Evolutionary conservation across 1,140 invertebrate species (phyloP).

Genomic region (Sarcophaga bullata): DNA sequence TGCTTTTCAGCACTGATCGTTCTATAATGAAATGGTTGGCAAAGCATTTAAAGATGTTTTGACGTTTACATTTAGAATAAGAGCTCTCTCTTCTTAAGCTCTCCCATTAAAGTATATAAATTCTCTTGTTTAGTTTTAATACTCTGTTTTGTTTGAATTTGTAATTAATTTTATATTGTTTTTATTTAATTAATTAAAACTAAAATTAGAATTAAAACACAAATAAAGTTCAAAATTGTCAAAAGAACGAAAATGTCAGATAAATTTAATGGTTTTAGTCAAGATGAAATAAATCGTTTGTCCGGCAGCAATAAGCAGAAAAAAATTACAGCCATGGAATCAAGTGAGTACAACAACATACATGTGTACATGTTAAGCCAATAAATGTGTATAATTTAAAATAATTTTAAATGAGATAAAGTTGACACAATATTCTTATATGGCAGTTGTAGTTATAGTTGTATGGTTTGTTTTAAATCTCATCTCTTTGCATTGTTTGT

Average conservation of each 20-base stretch:
- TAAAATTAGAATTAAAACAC: constrained; percentile 26
- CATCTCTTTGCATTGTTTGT: not conserved
- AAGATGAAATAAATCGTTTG: constrained; percentile 66
- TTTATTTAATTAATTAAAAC: constrained; percentile 1
- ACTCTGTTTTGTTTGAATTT: constrained; percentile 41
- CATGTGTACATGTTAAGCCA: too few species aligned
- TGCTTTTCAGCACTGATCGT: not conserved
- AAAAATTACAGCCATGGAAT: constrained; percentile 46
- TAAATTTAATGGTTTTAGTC: constrained; percentile 66
- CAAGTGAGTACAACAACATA: constrained; percentile 48
- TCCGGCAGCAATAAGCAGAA: constrained; percentile 48
- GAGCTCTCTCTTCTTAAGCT: not conserved
- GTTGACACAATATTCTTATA: constrained; percentile 5
- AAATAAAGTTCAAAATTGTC: constrained; percentile 24
- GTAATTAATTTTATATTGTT: constrained; percentile 25
- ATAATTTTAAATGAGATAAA: constrained; percentile 27
- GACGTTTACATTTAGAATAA: constrained; percentile 27
- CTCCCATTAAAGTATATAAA: not conserved
- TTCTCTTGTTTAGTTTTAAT: not conserved
- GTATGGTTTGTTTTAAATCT: constrained; percentile 27
- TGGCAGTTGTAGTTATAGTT: constrained; percentile 9
- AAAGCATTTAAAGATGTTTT: constrained; percentile 43
- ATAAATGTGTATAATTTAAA: not conserved
- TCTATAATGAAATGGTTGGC: not conserved
- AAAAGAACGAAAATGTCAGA: constrained; percentile 53